These are phyloP conservation scores for Rhea americana DNA, from an alignment of 2,113 vertebrate species.

Conservation along the genomic window DNA sequence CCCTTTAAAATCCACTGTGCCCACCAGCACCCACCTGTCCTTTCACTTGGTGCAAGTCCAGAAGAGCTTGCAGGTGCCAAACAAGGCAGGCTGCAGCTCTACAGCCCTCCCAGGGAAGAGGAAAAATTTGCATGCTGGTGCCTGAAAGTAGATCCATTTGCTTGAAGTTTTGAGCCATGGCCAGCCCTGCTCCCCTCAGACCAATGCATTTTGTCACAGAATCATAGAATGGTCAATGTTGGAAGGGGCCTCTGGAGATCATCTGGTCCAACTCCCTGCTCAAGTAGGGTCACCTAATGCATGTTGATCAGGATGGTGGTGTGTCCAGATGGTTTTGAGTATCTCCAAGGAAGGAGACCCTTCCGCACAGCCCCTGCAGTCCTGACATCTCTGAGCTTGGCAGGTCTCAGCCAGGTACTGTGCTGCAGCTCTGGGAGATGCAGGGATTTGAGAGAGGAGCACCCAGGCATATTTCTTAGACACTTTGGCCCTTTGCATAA, in stretches of 20 bases:
- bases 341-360: too few species aligned
- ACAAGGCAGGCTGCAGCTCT: not conserved
- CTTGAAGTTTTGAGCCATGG: not conserved
- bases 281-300: too few species aligned
- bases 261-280: too few species aligned
- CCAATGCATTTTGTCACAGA: rapidly evolving
- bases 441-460: not conserved
- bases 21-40: not conserved
- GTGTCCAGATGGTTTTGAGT: too few species aligned
- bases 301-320: too few species aligned
- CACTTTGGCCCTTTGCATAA: too few species aligned
- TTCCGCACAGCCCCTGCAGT: not conserved
- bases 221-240: too few species aligned
- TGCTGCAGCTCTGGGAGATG: not conserved
- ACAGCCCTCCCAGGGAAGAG: not conserved
- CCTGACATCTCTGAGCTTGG: not conserved
- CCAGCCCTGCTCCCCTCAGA: not conserved
- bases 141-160: not conserved
- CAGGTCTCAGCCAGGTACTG: not conserved
- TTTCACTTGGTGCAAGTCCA: not conserved
- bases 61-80: not conserved
- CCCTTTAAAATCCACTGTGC: not conserved
- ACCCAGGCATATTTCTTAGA: not conserved
- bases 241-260: too few species aligned
- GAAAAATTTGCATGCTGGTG: not conserved